Conservation (phyloP, 2,113 vertebrate species). For the Melanerpes formicivorus region DNA sequence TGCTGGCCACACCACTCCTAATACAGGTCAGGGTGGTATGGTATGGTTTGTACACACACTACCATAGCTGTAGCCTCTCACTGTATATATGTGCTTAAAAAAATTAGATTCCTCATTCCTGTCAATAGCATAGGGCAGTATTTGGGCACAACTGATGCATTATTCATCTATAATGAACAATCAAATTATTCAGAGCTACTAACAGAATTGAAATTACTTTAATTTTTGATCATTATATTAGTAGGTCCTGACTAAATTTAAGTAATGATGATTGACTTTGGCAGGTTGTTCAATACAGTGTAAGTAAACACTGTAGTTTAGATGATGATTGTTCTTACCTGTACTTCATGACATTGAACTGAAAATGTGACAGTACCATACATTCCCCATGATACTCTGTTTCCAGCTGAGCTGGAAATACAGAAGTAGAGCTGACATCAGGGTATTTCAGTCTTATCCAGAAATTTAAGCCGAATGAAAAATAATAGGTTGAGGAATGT, state of each 20-base stretch:
- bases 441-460: not conserved
- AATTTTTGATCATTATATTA: not conserved
- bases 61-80: not conserved
- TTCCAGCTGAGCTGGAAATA: not conserved
- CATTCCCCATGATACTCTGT: not conserved
- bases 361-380: not conserved
- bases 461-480: slow-evolving; percentile 23
- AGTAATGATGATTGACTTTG: not conserved
- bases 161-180: not conserved
- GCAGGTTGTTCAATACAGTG: not conserved
- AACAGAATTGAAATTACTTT: not conserved
- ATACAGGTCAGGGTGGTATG: too few species aligned
- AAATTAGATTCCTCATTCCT: not conserved
- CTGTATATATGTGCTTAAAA: not conserved
- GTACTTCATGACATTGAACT: not conserved
- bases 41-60: not conserved
- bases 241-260: not conserved
- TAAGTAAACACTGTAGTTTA: not conserved
- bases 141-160: not conserved
- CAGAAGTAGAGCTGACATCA: not conserved
- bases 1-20: too few species aligned
- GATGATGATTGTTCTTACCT: not conserved
- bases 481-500: not conserved
- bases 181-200: not conserved
- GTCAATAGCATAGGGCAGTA: not conserved